phyloP scores from a whole-genome alignment of 2,113 vertebrate species.

The Thunnus thynnus region DNA sequence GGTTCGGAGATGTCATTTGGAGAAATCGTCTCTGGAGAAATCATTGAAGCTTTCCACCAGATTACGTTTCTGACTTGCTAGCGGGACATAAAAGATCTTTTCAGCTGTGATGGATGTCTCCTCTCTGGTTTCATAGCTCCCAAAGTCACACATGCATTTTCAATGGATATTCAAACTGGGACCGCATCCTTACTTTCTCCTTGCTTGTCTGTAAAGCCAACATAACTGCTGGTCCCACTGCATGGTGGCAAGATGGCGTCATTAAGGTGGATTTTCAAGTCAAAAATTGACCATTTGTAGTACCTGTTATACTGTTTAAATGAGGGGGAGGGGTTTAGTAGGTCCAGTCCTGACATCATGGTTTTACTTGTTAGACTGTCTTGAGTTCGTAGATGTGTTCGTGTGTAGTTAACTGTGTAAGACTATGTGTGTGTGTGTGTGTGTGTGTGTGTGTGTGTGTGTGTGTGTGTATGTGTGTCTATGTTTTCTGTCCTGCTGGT shows the following conservation, averaged over 20 bases:
- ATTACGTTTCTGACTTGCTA: conserved; percentile 2
- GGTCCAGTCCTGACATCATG: conserved; percentile 56
- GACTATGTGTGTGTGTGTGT: neutral
- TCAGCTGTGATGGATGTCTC: conserved; percentile 9
- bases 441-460: no score
- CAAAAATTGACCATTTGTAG: conserved; percentile 13
- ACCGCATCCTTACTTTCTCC: neutral
- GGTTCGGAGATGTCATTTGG: neutral
- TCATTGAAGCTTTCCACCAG: neutral
- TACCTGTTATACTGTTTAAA: conserved; percentile 22
- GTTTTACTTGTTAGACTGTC: conserved; percentile 22
- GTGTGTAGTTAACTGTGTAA: conserved; percentile 6
- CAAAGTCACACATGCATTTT: conserved; percentile 29
- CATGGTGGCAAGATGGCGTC: conserved; percentile 9
- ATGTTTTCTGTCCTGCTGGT: conserved; percentile 60
- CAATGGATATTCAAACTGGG: neutral
- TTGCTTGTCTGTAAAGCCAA: conserved; percentile 8
- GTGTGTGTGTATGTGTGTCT: neutral
- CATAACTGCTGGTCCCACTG: conserved; percentile 24
- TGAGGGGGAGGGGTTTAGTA: neutral
- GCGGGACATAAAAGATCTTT: neutral
- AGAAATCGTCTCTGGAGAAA: conserved; percentile 25
- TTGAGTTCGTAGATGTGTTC: neutral
- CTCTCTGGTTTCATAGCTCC: conserved; percentile 1
- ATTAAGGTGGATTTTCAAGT: conserved; percentile 2